A percentile compares a stretch with the other conserved stretches of the same genome.
Evolutionary conservation across 2,113 vertebrate species (phyloP).

Genomic region (Etia nguti): DNA sequence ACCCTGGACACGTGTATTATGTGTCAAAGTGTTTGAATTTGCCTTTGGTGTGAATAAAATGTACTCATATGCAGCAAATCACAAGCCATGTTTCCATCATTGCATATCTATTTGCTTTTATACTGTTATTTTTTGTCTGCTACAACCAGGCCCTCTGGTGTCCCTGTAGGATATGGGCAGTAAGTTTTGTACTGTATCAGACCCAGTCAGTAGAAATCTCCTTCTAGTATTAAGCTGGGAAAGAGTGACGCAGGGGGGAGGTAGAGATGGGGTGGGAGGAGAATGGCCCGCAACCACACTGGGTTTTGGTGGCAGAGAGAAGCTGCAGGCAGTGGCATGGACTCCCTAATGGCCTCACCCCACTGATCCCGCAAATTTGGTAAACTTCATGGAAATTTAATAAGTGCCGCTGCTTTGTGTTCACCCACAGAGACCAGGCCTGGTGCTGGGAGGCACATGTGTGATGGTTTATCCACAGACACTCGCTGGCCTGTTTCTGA

Average conservation of each 20-base stretch:
- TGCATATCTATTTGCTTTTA: not conserved
- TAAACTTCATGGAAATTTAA: conserved; percentile 82
- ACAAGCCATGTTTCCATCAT: not conserved
- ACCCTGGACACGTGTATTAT: not conserved
- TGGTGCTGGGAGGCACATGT: conserved; percentile 69
- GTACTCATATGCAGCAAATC: not conserved
- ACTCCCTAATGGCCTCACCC: conserved; percentile 64
- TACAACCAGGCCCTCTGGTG: conserved; percentile 65
- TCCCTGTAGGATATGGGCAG: conserved; percentile 58
- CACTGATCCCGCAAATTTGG: conserved; percentile 73
- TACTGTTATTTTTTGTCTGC: conserved; percentile 54
- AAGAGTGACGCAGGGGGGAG: conserved; percentile 24
- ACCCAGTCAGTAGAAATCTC: conserved; percentile 79
- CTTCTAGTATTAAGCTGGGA: conserved; percentile 65
- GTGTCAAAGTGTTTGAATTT: not conserved
- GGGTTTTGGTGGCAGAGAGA: conserved; percentile 41
- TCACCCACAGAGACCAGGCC: conserved; percentile 66
- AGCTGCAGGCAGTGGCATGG: conserved; percentile 60
- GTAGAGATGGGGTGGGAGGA: conserved; percentile 41
- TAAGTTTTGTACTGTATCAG: conserved; percentile 67
- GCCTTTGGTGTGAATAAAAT: not conserved
- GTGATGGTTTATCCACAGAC: conserved; percentile 69
- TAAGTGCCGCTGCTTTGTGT: conserved; percentile 72
- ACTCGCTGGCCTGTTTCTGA: conserved; percentile 46
- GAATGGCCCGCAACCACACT: conserved; percentile 29